These are phyloP conservation scores for Pardalotus punctatus DNA, from an alignment of 2,113 vertebrate species.

Conservation along the genomic window DNA sequence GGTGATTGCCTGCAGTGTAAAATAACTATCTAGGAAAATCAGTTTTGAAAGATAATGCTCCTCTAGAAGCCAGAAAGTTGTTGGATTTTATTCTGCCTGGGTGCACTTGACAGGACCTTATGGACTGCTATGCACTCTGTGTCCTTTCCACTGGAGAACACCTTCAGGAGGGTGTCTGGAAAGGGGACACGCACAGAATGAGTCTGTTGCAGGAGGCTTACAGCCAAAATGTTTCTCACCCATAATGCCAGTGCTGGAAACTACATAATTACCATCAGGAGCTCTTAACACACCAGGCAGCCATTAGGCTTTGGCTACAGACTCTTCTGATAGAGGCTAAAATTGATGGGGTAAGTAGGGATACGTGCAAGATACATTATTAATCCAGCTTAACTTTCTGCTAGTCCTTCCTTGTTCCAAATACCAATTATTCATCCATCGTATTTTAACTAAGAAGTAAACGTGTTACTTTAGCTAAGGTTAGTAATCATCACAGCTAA, in stretches of 20 bases:
- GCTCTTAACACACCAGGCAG: not conserved
- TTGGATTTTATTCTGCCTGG: not conserved
- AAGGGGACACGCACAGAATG: not conserved
- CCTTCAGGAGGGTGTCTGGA: not conserved
- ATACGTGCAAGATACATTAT: not conserved
- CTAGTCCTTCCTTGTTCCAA: not conserved
- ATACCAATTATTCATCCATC: not conserved
- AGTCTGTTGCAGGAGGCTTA: not conserved
- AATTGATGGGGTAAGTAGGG: not conserved
- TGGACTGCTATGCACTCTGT: fast-evolving
- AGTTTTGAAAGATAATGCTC: not conserved
- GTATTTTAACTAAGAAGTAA: not conserved
- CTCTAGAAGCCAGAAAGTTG: not conserved
- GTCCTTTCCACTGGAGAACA: not conserved
- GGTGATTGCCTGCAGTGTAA: not conserved
- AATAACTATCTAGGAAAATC: conserved; percentile 1
- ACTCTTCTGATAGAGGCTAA: not conserved
- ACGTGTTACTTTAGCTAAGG: not conserved
- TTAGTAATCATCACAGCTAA: not conserved
- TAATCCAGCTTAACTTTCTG: not conserved
- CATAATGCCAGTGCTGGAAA: not conserved
- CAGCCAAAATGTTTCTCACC: not conserved
- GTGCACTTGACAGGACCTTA: not conserved
- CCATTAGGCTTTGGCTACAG: not conserved
- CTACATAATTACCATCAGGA: not conserved